phyloP scores from a whole-genome alignment of 2,888 invertebrate species.

The Chorisops tibialis region DNA sequence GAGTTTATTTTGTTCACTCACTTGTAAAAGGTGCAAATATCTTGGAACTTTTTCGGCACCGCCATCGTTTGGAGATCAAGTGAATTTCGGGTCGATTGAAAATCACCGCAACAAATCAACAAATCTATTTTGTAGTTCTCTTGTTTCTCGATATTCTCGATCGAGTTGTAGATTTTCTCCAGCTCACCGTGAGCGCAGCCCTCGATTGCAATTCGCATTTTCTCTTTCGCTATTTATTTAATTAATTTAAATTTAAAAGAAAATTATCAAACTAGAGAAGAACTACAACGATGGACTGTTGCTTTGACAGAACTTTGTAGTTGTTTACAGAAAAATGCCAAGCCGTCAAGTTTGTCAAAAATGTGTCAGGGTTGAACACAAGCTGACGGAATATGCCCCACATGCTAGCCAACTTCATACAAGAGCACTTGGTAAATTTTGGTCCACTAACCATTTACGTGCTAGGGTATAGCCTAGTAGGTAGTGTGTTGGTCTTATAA shows the following conservation, averaged over 20 bases:
- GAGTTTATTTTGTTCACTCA: constrained; percentile 51
- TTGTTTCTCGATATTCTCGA: constrained; percentile 70
- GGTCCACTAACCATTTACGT: no score
- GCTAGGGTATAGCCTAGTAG: no score
- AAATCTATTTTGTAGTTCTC: constrained; percentile 81
- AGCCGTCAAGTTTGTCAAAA: no score
- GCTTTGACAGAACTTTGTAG: no score
- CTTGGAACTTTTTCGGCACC: constrained; percentile 85
- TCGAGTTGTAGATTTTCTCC: constrained; percentile 88
- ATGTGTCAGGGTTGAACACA: no score
- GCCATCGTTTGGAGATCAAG: constrained; percentile 91
- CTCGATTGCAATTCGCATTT: constrained; percentile 90
- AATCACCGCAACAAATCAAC: constrained; percentile 96
- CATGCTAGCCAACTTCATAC: no score
- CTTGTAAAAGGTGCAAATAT: constrained; percentile 92
- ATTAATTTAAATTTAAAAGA: neutral
- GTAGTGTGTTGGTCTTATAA: no score
- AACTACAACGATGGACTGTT: no score
- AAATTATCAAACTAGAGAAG: no score
- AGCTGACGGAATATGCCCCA: no score
- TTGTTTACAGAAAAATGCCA: no score
- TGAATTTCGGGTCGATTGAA: constrained; percentile 89
- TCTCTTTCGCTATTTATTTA: constrained; percentile 6
- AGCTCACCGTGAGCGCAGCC: constrained; percentile 98
- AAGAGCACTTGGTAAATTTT: no score